Evolutionary conservation across 2,113 vertebrate genomes (phyloP), one percentile per base, ranked within the genome.

Genomic region (Silurus meridionalis): DNA sequence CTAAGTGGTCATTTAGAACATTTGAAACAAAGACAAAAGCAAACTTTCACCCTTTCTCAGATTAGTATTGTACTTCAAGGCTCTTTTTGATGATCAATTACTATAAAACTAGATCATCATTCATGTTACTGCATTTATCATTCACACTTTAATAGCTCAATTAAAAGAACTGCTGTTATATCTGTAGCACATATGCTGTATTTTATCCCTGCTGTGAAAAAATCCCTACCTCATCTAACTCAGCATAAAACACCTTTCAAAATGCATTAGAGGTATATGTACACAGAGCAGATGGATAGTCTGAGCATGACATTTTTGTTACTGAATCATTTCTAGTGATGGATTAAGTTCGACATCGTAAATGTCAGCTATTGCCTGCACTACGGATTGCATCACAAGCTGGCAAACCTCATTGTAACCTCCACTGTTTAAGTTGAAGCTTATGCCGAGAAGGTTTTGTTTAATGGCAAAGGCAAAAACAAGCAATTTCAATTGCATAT

Each of bases 301-400:
- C 48, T 86, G 46, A 63, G 79, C 85, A 63, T 78, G 67, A 83
- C 80, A 83, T 87, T 86, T 86, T 82, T 83, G 74, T 78, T 87
- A 66, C 69, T 83, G 80, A 83, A 87, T 87, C 61, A 71, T 81
- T 64, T 80, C 63, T 80, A 58, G 64, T 81, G 85, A 86, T 67
- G 57, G 78, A 83, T 87, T 83, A 83, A 83, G 71, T 83, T 83
- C 57, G 80, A 87, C 86, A 83, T 77, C 17, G 61, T 75, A 83
- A 83, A 83, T 86, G 86, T 67, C 80, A 87, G 71, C 69, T 87
- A 74, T 83, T 78, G 80, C 81, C 25, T 77, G 60, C 46, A 11
- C 85, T 60, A 17, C 21, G 58, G 67, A 37, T 87, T 78, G 80
- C 60, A 57, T 83, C 15, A 50, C 28, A 64, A 67, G 60, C 71